Evolutionary conservation across 2,888 invertebrate genomes (phyloP).

Genomic region (Nipponacmea schrenckii): DNA sequence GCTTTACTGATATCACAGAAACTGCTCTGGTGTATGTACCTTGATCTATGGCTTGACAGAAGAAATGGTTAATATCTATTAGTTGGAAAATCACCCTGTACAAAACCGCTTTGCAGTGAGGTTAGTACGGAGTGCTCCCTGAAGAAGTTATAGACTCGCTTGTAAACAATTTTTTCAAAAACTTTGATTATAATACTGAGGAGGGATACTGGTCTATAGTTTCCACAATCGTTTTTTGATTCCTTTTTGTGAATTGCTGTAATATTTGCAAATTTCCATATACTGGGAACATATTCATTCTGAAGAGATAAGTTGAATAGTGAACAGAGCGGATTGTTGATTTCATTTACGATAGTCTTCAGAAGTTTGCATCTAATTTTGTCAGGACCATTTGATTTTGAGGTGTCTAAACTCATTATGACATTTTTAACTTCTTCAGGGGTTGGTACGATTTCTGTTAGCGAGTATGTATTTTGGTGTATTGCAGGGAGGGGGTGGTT

Average conservation of each 20-base stretch:
- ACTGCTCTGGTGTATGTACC: background rate
- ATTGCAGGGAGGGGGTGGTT: background rate
- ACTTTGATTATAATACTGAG: background rate
- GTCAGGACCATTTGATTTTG: conserved; percentile 9
- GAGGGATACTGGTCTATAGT: background rate
- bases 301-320: background rate
- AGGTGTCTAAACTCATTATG: background rate
- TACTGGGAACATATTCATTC: background rate
- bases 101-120: background rate
- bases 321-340: background rate
- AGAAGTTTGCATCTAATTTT: conserved; percentile 11
- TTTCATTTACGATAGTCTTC: background rate
- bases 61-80: background rate
- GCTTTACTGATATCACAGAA: background rate
- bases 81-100: background rate
- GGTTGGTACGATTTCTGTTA: background rate
- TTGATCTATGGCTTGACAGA: background rate
- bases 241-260: background rate
- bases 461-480: background rate
- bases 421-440: conserved; percentile 2
- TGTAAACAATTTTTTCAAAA: background rate
- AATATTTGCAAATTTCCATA: background rate
- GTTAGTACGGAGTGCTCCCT: background rate
- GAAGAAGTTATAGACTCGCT: background rate
- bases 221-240: background rate